Evolutionary conservation across 2,888 invertebrate genomes (phyloP).

Genomic region (Deilephila elpenor): DNA sequence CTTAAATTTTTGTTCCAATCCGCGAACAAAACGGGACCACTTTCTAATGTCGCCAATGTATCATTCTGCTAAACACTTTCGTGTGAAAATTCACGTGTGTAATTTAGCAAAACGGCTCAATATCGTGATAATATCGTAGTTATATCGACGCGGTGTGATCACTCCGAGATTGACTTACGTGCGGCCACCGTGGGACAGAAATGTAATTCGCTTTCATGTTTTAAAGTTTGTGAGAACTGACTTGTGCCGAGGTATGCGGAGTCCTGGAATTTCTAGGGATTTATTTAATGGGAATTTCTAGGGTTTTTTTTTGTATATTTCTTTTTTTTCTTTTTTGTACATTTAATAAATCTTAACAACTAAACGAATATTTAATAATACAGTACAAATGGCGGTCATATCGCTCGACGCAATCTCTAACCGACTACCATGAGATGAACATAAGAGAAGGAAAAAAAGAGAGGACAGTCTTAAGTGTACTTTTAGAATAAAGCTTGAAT

Average conservation of each 20-base stretch:
- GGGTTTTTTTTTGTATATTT: too few relatives aligned
- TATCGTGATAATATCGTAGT: slow-evolving; percentile 32
- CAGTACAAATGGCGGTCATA: too few relatives aligned
- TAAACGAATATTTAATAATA: too few relatives aligned
- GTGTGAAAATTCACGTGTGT: slow-evolving; percentile 34
- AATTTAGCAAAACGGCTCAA: slow-evolving; percentile 31
- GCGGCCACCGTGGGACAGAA: slow-evolving; percentile 40
- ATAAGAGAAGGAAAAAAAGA: too few relatives aligned
- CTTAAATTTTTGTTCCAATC: not conserved
- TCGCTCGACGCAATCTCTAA: too few relatives aligned
- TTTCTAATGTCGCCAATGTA: slow-evolving; percentile 30
- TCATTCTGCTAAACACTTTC: slow-evolving; percentile 25
- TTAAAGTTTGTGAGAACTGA: slow-evolving; percentile 30
- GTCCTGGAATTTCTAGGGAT: slow-evolving; percentile 14
- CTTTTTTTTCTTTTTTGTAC: too few relatives aligned
- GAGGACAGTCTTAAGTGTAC: too few relatives aligned
- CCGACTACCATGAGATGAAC: too few relatives aligned
- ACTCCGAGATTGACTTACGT: slow-evolving; percentile 38
- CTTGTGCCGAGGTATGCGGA: slow-evolving; percentile 10
- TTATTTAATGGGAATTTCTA: not conserved
- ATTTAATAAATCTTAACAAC: too few relatives aligned
- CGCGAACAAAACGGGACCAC: slow-evolving; percentile 25
- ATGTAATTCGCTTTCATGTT: slow-evolving; percentile 28
- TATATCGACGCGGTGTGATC: slow-evolving; percentile 32
- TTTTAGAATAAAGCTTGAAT: too few relatives aligned